Percentiles rank a stretch among this genome's conserved stretches.
Evolutionary conservation across 2,888 invertebrate genomes (phyloP).

Genomic region (Tenthredo amoena): DNA sequence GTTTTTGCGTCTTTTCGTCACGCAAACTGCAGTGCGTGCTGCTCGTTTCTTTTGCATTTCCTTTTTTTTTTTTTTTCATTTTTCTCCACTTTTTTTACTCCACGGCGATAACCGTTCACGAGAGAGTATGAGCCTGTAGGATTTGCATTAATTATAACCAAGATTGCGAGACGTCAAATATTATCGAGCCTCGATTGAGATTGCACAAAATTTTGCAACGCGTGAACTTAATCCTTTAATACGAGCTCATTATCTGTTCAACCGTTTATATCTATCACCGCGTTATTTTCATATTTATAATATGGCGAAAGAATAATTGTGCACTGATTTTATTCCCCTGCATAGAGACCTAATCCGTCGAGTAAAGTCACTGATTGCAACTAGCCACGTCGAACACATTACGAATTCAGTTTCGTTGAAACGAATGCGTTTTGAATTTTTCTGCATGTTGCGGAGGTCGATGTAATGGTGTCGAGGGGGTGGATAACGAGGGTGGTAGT

Average conservation of each 20-base stretch:
- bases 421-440: constrained; percentile 67
- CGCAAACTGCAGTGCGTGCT: neutral
- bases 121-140: neutral
- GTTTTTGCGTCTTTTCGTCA: neutral
- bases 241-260: neutral
- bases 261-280: neutral
- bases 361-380: constrained; percentile 63
- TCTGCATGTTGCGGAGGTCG: constrained; percentile 59
- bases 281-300: neutral
- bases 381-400: constrained; percentile 59
- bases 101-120: neutral
- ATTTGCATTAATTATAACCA: neutral
- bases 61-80: neutral
- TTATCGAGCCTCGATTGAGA: neutral
- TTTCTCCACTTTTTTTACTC: neutral
- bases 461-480: constrained; percentile 59
- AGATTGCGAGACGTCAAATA: neutral
- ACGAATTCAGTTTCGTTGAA: constrained; percentile 66
- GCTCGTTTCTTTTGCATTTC: neutral
- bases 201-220: neutral
- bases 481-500: constrained; percentile 44
- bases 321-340: neutral
- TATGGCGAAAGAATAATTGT: neutral
- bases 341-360: neutral
- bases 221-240: neutral